Evolutionary conservation across 2,888 invertebrate genomes (phyloP).

Genomic region (Caenorhabditis plicata): DNA sequence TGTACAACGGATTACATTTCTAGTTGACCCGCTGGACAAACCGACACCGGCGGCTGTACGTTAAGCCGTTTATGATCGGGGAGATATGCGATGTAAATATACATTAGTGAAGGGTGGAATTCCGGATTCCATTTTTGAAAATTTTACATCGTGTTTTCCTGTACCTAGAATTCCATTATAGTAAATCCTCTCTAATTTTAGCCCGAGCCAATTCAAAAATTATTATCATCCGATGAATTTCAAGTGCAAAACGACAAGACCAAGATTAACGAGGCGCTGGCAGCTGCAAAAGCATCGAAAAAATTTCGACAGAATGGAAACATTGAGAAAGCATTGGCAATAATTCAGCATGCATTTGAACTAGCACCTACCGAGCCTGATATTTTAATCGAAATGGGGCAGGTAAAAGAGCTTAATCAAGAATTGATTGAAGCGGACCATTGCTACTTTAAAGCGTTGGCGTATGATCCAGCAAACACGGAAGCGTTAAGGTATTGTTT

Average conservation of each 20-base stretch:
- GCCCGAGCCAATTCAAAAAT: no score
- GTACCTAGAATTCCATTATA: no score
- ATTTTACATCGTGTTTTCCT: no score
- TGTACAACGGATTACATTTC: no score
- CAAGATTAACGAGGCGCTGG: conserved; percentile 51
- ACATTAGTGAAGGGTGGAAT: no score
- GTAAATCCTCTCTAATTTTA: no score
- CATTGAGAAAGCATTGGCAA: conserved; percentile 55
- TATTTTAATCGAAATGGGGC: conserved; percentile 75
- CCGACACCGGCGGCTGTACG: no score
- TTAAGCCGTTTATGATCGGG: no score
- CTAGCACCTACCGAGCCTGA: conserved; percentile 89
- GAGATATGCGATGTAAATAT: no score
- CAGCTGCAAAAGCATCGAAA: conserved; percentile 55
- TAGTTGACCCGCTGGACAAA: no score
- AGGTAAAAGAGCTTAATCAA: conserved; percentile 19
- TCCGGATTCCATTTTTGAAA: no score
- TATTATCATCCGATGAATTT: neutral
- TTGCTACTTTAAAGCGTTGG: conserved; percentile 80
- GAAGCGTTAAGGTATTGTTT: conserved; percentile 57
- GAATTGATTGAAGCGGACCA: conserved; percentile 88
- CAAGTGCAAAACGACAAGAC: conserved; percentile 15
- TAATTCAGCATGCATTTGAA: conserved; percentile 80
- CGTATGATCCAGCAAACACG: conserved; percentile 79
- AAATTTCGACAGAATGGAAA: conserved; percentile 51